These are phyloP conservation scores for Onychostruthus taczanowskii DNA, from an alignment of 2,113 vertebrate species.

Conservation along the genomic window DNA sequence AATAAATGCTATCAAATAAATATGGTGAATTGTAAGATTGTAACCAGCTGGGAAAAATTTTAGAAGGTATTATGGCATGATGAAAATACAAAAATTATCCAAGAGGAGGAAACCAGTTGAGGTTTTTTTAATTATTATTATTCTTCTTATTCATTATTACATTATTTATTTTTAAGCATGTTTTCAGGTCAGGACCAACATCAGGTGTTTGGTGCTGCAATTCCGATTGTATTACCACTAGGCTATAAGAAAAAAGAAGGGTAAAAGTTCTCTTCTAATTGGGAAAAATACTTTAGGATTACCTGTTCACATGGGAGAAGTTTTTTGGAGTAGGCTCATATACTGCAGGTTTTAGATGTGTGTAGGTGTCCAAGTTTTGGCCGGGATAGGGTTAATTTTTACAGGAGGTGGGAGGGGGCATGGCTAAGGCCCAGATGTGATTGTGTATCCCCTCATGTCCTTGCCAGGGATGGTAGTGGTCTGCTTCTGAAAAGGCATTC, in stretches of 20 bases:
- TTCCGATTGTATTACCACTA: background rate
- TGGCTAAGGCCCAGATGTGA: too few species aligned
- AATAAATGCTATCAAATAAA: background rate
- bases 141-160: background rate
- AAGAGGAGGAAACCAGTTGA: background rate
- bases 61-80: background rate
- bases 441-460: background rate
- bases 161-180: background rate
- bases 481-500: fast-evolving
- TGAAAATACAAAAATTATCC: background rate
- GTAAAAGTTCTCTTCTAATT: background rate
- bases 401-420: background rate
- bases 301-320: background rate
- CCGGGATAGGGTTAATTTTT: background rate
- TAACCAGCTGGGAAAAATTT: background rate
- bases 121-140: background rate
- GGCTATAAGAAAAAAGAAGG: background rate
- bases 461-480: background rate
- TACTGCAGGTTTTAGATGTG: background rate
- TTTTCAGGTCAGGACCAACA: background rate
- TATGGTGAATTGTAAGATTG: background rate
- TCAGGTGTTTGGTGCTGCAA: background rate
- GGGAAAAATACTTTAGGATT: background rate
- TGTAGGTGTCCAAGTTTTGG: background rate
- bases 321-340: background rate